Evolutionary conservation across 2,888 invertebrate species (phyloP).

Genomic region (Spodoptera picta): DNA sequence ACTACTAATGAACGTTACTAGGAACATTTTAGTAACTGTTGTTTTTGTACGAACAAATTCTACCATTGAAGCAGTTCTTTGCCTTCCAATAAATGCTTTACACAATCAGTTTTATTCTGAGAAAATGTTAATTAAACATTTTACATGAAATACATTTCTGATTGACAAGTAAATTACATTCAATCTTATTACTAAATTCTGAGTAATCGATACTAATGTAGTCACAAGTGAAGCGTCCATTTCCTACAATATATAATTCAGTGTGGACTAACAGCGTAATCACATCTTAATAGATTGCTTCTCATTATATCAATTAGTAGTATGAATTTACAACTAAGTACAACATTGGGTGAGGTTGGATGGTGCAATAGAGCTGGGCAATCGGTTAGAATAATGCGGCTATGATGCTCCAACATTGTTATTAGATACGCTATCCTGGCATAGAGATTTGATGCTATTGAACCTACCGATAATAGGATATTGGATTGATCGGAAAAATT

Average conservation of each 20-base stretch:
- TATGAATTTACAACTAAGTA: conserved; percentile 44
- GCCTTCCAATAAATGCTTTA: neutral
- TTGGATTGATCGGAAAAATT: conserved; percentile 40
- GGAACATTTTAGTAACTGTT: conserved; percentile 52
- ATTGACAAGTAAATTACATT: conserved; percentile 8
- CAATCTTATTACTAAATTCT: conserved; percentile 2
- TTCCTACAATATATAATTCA: conserved; percentile 40
- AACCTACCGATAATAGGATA: conserved; percentile 37
- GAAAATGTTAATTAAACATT: neutral
- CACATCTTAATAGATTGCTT: conserved; percentile 56
- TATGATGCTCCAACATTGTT: conserved; percentile 67
- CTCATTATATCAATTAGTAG: conserved; percentile 54
- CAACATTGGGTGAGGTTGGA: conserved; percentile 46
- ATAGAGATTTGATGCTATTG: conserved; percentile 60
- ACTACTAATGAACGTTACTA: conserved; percentile 84
- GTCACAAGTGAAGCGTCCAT: conserved; percentile 18
- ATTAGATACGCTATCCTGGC: conserved; percentile 63
- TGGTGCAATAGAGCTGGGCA: conserved; percentile 72
- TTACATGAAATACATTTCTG: too few species aligned
- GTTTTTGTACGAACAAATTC: conserved; percentile 37
- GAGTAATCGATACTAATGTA: conserved; percentile 8
- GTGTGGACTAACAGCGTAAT: conserved; percentile 38
- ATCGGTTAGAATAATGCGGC: conserved; percentile 79
- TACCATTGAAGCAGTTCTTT: conserved; percentile 4
- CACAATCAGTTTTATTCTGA: neutral